phyloP scores from a whole-genome alignment of 2,888 invertebrate species.

The Coelinius sp. region DNA sequence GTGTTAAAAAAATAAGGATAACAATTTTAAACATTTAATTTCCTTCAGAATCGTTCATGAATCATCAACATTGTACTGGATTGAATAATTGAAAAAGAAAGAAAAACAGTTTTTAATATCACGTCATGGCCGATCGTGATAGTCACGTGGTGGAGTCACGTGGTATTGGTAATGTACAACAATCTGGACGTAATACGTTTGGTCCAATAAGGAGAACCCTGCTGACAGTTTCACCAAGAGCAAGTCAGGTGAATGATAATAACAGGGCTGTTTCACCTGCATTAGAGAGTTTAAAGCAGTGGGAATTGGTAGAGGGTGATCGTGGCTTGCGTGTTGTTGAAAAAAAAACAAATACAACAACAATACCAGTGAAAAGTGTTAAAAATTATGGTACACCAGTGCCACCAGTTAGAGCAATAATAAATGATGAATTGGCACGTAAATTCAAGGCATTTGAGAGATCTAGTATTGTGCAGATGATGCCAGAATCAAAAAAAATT shows the following conservation, averaged over 20 bases:
- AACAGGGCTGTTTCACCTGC: slow-evolving; percentile 34
- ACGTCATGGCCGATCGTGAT: slow-evolving; percentile 57
- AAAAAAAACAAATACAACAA: slow-evolving; percentile 62
- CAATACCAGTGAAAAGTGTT: slow-evolving; percentile 50
- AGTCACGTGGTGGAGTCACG: slow-evolving; percentile 42
- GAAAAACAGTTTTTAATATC: neutral
- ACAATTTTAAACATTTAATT: neutral
- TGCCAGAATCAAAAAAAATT: slow-evolving; percentile 10
- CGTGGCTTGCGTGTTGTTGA: slow-evolving; percentile 69
- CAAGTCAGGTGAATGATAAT: slow-evolving; percentile 50
- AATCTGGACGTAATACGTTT: slow-evolving; percentile 48
- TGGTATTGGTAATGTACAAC: slow-evolving; percentile 52
- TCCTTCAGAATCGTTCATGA: slow-evolving; percentile 15
- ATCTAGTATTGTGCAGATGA: slow-evolving; percentile 54
- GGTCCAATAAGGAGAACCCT: slow-evolving; percentile 46
- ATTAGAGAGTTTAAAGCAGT: slow-evolving; percentile 60
- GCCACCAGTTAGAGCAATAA: slow-evolving; percentile 47
- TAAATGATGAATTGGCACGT: slow-evolving; percentile 51
- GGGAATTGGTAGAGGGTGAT: slow-evolving; percentile 64
- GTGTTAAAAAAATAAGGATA: neutral
- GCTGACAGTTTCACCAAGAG: slow-evolving; percentile 70
- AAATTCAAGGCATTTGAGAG: slow-evolving; percentile 56
- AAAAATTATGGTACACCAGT: slow-evolving; percentile 30
- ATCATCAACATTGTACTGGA: neutral
- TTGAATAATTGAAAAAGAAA: neutral